Evolutionary conservation across 2,113 vertebrate genomes (phyloP), one percentile per base, ranked within the genome.

Genomic region (Glaucidium brasilianum): DNA sequence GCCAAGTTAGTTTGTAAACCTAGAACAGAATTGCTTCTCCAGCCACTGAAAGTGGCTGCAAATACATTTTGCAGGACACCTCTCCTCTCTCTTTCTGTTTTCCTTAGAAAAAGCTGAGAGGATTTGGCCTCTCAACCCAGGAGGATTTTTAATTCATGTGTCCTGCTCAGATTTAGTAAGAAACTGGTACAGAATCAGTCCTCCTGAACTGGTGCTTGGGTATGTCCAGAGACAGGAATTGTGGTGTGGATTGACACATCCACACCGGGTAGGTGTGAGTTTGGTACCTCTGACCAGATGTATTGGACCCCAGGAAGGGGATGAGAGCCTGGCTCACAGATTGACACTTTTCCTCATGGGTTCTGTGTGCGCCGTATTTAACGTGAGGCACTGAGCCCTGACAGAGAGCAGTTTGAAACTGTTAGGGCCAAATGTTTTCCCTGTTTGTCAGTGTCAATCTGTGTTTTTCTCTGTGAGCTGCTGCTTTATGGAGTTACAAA

Each of bases 171-270:
- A 21, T 6, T 5, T 41, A 35, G 7, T 66, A 32, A 37, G 41
- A 73, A 69, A n/a, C 17, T 0, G 1, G 63, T n/a, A 11, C 71
- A 3, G 8, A 14, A 14, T 19, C 15, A 18, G 9, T 37, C 19
- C 18, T n/a, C 17, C 67, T 49, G 35, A 58, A 53, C 59, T 90
- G 87, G 22, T 45, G 3, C 30, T 32, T 30, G 45, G 18, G 2
- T 66, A 1, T 6, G 29, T n/a, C 12, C 29, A 23, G 35, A 35
- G 72, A 15, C 17, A 15, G 45, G 32, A 58, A 8, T 27, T 2
- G 1, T 15, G 77, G 49, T 15, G 3, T 2, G 32, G 37, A 43
- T 29, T 50, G 79, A 27, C 30, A n/a, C 12, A 2, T 0, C 1
- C n/a, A n/a, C n/a, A n/a, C n/a, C 2, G 35, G 34, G 20, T 12